Conservation (phyloP, 1,140 invertebrate genomes). For the Aphaenogaster floridana region DNA sequence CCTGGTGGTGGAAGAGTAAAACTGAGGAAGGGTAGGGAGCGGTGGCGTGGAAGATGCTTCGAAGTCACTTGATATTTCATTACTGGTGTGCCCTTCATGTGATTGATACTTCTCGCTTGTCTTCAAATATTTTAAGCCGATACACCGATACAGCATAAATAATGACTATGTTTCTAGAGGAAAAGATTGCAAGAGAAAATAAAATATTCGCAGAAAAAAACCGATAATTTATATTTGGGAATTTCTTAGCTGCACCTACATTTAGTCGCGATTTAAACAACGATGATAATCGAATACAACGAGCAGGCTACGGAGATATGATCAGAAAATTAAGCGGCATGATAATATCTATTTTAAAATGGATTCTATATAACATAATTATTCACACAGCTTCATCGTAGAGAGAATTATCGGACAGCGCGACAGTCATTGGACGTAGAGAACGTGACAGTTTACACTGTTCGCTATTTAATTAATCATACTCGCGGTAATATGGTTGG, state of each 20-base stretch:
- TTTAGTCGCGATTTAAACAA: background rate
- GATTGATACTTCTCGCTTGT: constrained; percentile 18
- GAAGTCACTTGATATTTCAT: constrained; percentile 18
- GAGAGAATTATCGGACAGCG: constrained; percentile 60
- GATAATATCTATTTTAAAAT: constrained; percentile 17
- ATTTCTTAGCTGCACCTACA: background rate
- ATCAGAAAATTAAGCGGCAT: background rate
- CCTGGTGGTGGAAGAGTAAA: constrained; percentile 45
- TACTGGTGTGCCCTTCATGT: background rate
- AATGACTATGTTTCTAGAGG: background rate
- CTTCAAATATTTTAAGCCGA: background rate
- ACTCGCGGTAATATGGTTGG: constrained; percentile 14
- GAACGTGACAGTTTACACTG: constrained; percentile 45
- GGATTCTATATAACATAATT: constrained; percentile 9
- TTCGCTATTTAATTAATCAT: constrained; percentile 71
- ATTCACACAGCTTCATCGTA: constrained; percentile 53
- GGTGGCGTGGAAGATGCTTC: background rate
- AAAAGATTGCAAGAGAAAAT: background rate
- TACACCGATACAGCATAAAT: background rate
- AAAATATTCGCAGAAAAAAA: background rate
- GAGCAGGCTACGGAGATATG: background rate
- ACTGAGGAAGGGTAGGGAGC: background rate
- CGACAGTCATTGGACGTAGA: constrained; percentile 65
- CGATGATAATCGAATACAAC: background rate
- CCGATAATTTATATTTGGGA: background rate